Evolutionary conservation across 2,888 invertebrate genomes (phyloP).

Genomic region (Macaria notata): DNA sequence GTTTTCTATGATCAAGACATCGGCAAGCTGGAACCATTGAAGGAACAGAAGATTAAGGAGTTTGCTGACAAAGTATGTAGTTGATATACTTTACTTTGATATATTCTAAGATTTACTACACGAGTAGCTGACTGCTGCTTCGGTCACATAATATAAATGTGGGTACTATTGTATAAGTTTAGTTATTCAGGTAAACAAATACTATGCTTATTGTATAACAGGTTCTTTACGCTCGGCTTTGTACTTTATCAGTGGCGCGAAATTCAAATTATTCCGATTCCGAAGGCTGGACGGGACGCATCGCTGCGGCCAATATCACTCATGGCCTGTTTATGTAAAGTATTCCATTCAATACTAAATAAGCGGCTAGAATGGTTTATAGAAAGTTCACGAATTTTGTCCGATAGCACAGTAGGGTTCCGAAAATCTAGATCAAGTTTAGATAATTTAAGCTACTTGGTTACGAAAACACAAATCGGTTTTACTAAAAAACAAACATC

Average conservation of each 20-base stretch:
- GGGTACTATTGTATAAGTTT: no score
- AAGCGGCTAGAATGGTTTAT: constrained; percentile 32
- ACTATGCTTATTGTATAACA: constrained; percentile 22
- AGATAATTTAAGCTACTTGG: no score
- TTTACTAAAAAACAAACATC: no score
- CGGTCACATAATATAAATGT: no score
- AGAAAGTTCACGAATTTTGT: constrained; percentile 19
- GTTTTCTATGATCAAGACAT: constrained; percentile 72
- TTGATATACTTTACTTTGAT: no score
- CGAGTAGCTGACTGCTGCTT: no score
- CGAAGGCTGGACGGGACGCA: constrained; percentile 15
- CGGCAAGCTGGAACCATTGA: constrained; percentile 93
- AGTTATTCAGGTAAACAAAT: constrained; percentile 7
- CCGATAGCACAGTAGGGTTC: constrained; percentile 21
- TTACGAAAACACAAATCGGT: no score
- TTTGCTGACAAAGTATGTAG: constrained; percentile 89
- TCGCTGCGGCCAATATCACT: constrained; percentile 28
- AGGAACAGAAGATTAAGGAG: constrained; percentile 97
- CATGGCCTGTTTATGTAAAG: no score
- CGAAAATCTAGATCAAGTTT: constrained; percentile 17
- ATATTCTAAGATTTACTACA: no score
- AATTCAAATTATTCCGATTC: constrained; percentile 27
- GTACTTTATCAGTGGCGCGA: constrained; percentile 28
- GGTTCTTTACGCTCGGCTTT: constrained; percentile 5
- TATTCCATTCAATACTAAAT: constrained; percentile 27